Base-by-base conservation (phyloP, 2,113 vertebrate genomes). In the Hyperoodon ampullatus region DNA sequence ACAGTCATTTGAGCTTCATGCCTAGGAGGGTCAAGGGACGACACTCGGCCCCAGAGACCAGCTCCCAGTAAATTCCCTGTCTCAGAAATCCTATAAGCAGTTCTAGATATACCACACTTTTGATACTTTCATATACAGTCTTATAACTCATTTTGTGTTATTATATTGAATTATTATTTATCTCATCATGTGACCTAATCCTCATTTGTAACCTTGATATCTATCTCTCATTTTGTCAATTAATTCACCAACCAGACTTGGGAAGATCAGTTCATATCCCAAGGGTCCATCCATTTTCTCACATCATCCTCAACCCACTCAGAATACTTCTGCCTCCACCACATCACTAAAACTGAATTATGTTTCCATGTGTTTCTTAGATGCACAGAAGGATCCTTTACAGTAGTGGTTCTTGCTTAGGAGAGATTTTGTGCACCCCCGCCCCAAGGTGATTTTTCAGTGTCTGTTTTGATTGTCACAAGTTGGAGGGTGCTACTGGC, bases 401-500 rank as follows among this genome's bases (percentile, higher is more conserved):
- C 4, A 87, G 39, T 24, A 80, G 19, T 39, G 8, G 8, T 66
- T 86, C 53, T 86, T 90, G 11, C 50, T n/a, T 42, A 68, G 68
- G 60, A 10, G 21, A 50, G 68, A 53, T 82, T 81, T 50, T 28
- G 13, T 71, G 15, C 7, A 8, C 14, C 2, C 12, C 13, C 6
- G 30, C 47, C 24, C 6, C 58, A 77, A 21, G 58, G 47, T 81
- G 75, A 81, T 47, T 86, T 80, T 96, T 13, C 42, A 86, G 33
- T 96, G n/a, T 84, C 65, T 92, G 33, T 78, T 90, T 92, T 92
- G 71, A 85, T 88, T 58, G 55, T 53, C 53, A 83, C 30, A 61
- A 65, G 14, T 63, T 71, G 53, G 75, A 72, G 33, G 3, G 19
- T 61, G 63, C 65, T 84, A 55, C 63, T 58, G 44, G 35, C 15